These are phyloP conservation scores for Globia sparganii DNA, from an alignment of 2,888 invertebrate species.

Conservation along the genomic window DNA sequence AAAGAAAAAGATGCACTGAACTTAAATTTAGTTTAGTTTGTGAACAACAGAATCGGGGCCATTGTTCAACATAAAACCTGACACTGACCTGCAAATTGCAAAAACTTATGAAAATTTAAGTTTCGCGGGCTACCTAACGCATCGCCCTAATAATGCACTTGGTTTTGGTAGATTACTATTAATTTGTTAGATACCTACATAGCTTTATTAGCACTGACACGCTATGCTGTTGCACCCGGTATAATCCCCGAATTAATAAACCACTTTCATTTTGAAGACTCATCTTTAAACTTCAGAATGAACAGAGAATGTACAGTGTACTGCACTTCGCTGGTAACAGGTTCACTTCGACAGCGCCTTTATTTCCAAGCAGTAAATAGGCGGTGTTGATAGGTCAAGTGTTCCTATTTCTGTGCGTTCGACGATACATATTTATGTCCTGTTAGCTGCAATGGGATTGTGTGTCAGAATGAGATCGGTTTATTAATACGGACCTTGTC, in stretches of 20 bases:
- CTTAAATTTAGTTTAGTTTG: no score
- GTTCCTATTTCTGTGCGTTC: background rate
- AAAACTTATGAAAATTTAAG: no score
- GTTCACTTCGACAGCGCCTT: background rate
- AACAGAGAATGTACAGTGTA: no score
- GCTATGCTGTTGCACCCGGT: background rate
- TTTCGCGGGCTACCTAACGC: background rate
- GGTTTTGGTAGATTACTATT: background rate
- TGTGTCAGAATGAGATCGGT: conserved; percentile 18
- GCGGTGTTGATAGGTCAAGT: background rate
- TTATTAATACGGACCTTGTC: conserved; percentile 18
- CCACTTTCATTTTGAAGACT: conserved; percentile 20
- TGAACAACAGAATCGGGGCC: no score
- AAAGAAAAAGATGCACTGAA: no score
- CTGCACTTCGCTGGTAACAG: background rate
- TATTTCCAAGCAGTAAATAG: background rate
- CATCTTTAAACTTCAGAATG: background rate
- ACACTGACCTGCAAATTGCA: no score
- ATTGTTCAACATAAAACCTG: no score
- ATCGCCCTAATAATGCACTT: conserved; percentile 11
- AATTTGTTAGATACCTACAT: background rate
- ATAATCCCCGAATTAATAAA: conserved; percentile 9
- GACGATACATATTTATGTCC: background rate
- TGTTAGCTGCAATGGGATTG: background rate
- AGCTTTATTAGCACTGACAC: background rate